Evolutionary conservation across 1,140 invertebrate genomes (phyloP).

Genomic region (Mercenaria mercenaria): DNA sequence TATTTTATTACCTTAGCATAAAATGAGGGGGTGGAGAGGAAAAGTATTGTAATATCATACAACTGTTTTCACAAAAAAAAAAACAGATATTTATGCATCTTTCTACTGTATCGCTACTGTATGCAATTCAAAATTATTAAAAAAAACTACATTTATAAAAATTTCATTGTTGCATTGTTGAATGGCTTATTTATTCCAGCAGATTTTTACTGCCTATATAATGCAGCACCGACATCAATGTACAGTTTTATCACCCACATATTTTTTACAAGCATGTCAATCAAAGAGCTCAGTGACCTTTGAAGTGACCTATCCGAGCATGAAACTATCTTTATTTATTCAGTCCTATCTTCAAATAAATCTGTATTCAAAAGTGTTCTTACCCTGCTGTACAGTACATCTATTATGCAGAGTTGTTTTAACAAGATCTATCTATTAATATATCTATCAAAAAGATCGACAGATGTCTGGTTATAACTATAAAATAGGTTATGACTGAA

Average conservation of each 20-base stretch:
- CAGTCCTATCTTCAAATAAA: neutral
- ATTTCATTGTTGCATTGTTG: no score
- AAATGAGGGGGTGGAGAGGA: no score
- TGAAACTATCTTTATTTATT: neutral
- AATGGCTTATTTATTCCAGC: no score
- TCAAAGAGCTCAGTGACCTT: neutral
- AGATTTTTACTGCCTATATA: no score
- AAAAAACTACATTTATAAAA: no score
- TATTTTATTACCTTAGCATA: no score
- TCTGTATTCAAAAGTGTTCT: neutral
- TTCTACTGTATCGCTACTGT: no score
- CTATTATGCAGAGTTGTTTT: neutral
- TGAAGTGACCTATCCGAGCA: neutral
- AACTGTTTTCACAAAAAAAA: no score
- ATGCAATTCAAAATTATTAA: no score
- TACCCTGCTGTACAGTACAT: neutral
- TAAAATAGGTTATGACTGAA: no score
- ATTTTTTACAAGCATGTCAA: neutral
- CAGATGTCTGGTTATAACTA: neutral
- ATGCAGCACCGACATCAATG: neutral
- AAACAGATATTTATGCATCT: no score
- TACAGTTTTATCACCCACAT: neutral
- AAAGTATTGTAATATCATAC: no score
- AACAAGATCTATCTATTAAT: neutral
- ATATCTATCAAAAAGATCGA: slow-evolving; percentile 6